These are phyloP conservation scores for Caenorhabditis sp. DNA, from an alignment of 2,888 invertebrate genomes.

Conservation along the genomic window DNA sequence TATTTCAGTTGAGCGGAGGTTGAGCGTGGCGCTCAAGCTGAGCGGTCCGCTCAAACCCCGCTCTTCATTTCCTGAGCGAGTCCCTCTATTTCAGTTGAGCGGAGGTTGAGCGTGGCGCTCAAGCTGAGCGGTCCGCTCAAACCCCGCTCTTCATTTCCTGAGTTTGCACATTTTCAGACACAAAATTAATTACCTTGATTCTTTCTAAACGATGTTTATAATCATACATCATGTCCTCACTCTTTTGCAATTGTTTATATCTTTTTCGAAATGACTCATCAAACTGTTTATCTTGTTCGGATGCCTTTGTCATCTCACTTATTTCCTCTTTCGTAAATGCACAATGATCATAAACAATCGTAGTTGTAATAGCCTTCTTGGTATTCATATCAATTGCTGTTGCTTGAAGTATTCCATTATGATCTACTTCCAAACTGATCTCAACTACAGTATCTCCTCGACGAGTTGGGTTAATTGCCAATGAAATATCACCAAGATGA, in stretches of 20 bases:
- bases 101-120: no score
- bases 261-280: constrained; percentile 22
- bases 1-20: no score
- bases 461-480: constrained; percentile 10
- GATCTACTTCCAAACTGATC: constrained; percentile 27
- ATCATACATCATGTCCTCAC: constrained; percentile 36
- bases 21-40: no score
- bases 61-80: no score
- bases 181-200: constrained; percentile 11
- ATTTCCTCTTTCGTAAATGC: constrained; percentile 33
- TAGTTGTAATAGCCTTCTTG: constrained; percentile 17
- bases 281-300: constrained; percentile 16
- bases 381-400: constrained; percentile 25
- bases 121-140: no score
- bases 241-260: constrained; percentile 35
- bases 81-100: no score
- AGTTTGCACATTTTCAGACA: no score
- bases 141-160: no score
- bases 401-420: constrained; percentile 39
- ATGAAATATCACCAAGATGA: constrained; percentile 23
- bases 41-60: no score
- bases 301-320: constrained; percentile 13
- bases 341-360: constrained; percentile 37
- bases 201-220: constrained; percentile 31
- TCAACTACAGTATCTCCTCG: constrained; percentile 32